phyloP scores from a whole-genome alignment of 2,113 vertebrate genomes.

The Seriola aureovittata region DNA sequence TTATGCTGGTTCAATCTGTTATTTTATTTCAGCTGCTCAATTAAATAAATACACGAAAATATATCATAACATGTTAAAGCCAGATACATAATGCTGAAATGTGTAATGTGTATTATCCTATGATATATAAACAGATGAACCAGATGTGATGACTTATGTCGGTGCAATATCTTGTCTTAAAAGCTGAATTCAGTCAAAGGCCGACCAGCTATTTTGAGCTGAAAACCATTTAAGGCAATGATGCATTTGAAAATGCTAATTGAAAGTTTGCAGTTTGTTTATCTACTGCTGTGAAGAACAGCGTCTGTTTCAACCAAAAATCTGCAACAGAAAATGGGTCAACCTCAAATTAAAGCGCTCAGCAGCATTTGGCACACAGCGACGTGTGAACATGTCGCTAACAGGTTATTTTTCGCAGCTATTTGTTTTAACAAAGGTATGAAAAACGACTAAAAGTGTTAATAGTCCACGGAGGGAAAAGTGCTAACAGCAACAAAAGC shows the following conservation, averaged over 20 bases:
- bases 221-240: background rate
- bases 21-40: background rate
- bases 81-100: background rate
- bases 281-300: background rate
- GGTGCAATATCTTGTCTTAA: background rate
- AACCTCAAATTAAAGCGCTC: conserved; percentile 23
- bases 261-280: background rate
- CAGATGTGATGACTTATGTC: background rate
- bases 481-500: conserved; percentile 6
- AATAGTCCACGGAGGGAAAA: conserved; percentile 9
- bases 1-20: background rate
- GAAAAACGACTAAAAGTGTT: conserved; percentile 16
- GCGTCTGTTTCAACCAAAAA: conserved; percentile 13
- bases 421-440: conserved; percentile 23
- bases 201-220: background rate
- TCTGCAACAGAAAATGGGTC: conserved; percentile 1
- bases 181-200: background rate
- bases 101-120: background rate
- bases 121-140: background rate
- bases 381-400: conserved; percentile 3
- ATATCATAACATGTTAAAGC: no score
- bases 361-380: background rate
- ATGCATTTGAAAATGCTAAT: background rate
- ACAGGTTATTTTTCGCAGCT: conserved; percentile 18
- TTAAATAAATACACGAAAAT: background rate